phyloP scores from a whole-genome alignment of 2,888 invertebrate genomes.

The Poecilus cupreus region DNA sequence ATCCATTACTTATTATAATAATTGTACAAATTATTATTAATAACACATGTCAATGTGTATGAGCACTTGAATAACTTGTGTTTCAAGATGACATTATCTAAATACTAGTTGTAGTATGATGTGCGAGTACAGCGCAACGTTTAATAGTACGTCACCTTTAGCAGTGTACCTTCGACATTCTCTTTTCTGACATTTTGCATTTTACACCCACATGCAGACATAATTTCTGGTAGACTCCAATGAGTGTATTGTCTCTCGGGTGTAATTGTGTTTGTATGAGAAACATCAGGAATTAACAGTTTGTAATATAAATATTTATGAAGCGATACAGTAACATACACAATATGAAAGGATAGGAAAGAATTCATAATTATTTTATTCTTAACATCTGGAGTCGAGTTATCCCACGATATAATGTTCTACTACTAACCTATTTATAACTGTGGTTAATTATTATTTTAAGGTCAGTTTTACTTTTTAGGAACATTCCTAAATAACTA shows the following conservation, averaged over 20 bases:
- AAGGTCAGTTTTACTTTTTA: slow-evolving; percentile 34
- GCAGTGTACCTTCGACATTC: neutral
- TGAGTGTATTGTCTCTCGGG: too few species aligned
- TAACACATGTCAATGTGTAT: too few species aligned
- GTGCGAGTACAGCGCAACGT: too few species aligned
- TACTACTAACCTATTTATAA: slow-evolving; percentile 43
- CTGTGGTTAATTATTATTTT: neutral
- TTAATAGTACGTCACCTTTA: neutral
- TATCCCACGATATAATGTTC: slow-evolving; percentile 26
- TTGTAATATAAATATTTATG: slow-evolving; percentile 11
- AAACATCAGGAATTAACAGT: neutral
- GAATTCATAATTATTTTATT: neutral
- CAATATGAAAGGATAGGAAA: neutral
- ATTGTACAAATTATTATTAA: too few species aligned
- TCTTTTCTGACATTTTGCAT: slow-evolving; percentile 6
- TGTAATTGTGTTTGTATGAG: too few species aligned
- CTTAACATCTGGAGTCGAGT: neutral
- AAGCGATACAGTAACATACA: neutral
- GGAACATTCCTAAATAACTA: neutral
- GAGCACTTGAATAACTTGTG: too few species aligned
- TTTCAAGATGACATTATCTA: too few species aligned
- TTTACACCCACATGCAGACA: neutral
- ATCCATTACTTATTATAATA: too few species aligned
- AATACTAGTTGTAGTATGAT: too few species aligned
- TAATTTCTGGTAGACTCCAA: too few species aligned